phyloP scores from a whole-genome alignment of 2,797 vertebrate genomes.

The Delichon dasypus region DNA sequence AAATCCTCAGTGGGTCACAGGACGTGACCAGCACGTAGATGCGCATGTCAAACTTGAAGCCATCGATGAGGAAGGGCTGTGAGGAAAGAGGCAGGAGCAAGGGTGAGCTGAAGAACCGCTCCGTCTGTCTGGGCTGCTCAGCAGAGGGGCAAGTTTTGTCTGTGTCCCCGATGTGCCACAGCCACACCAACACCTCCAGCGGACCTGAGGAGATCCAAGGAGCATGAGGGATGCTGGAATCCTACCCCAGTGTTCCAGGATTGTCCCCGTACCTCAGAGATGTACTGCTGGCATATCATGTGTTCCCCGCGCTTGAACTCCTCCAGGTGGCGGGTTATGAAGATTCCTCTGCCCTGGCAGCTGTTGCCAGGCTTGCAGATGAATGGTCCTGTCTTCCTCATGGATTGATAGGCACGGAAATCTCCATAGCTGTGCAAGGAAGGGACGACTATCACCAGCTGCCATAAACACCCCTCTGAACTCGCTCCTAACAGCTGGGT shows the following conservation, averaged over 20 bases:
- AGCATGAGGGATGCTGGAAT: neutral
- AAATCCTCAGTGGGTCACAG: constrained; percentile 80
- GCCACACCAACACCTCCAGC: neutral
- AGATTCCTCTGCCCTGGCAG: constrained; percentile 75
- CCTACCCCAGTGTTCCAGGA: rapidly evolving
- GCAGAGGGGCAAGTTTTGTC: neutral
- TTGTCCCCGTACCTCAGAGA: constrained; percentile 75
- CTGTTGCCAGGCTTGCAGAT: constrained; percentile 79
- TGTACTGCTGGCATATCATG: constrained; percentile 82
- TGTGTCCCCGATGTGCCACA: rapidly evolving
- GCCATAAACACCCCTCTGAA: neutral
- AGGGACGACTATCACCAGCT: neutral
- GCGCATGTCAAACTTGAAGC: constrained; percentile 81
- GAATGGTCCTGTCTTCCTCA: constrained; percentile 62
- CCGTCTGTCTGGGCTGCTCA: neutral
- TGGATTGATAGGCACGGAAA: constrained; percentile 71
- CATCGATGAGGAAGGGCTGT: constrained; percentile 81
- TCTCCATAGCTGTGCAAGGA: constrained; percentile 72
- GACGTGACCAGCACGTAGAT: constrained; percentile 80
- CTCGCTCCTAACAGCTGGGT: neutral
- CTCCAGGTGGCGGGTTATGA: constrained; percentile 63
- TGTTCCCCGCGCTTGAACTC: constrained; percentile 76
- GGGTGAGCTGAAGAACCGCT: neutral
- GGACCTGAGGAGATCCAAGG: neutral
- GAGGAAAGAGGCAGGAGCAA: neutral